Conservation (phyloP, 2,888 invertebrate species). For the Metopia argyrocephala region DNA sequence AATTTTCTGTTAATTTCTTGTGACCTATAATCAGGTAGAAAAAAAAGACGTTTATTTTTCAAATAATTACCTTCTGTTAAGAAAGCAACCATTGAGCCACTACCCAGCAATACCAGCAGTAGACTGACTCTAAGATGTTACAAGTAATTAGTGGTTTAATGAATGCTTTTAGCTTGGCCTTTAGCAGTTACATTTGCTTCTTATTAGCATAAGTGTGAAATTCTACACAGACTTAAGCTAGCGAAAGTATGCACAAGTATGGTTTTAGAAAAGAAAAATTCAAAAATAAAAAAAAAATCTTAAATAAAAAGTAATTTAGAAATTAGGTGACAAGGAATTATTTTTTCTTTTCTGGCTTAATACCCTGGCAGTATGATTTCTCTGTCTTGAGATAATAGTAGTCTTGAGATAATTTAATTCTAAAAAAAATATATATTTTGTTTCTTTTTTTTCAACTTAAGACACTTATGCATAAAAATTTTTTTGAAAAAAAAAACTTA, state of each 20-base stretch:
- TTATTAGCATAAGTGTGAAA: conserved; percentile 59
- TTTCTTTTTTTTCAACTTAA: background rate
- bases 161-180: conserved; percentile 50
- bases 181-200: conserved; percentile 41
- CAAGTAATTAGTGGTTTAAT: conserved; percentile 65
- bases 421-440: background rate
- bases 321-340: conserved; percentile 61
- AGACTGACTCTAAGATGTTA: conserved; percentile 49
- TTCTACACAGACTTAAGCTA: conserved; percentile 16
- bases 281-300: background rate
- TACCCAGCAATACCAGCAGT: background rate
- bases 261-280: background rate
- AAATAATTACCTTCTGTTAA: conserved; percentile 55
- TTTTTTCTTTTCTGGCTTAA: conserved; percentile 8
- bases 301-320: background rate
- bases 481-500: conserved; percentile 2
- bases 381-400: conserved; percentile 2
- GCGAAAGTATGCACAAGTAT: conserved; percentile 16
- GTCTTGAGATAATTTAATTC: conserved; percentile 3
- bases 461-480: background rate
- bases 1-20: conserved; percentile 28
- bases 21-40: conserved; percentile 57
- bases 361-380: background rate
- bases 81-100: conserved; percentile 17
- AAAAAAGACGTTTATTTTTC: conserved; percentile 57